Evolutionary conservation across 2,888 invertebrate genomes (phyloP), one percentile per base, ranked within the genome.

Genomic region (Noctua fimbriata): DNA sequence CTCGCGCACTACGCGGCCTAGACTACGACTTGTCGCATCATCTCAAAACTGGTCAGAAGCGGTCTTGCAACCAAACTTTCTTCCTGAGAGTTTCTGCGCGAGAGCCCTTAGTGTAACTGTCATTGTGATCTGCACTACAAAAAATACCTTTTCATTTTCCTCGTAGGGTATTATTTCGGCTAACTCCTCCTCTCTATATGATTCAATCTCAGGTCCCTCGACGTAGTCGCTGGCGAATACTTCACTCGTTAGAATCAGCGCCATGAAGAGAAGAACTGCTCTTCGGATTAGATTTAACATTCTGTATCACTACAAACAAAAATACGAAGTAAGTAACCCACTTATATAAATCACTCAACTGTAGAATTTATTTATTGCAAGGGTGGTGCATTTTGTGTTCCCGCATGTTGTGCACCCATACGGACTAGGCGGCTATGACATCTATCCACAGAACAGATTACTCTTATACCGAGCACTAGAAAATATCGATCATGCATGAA

Each of bases 141-240:
- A 84, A n/a, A 85, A 69, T 88, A 93, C 93, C 89, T 92, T 89
- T 71, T 92, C 83, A 75, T 90, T 87, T 55, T 83, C 76, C 12
- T 78, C 58, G 28, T 86, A 81, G 79, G 88, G 86, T 84, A 81
- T 85, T 49, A 88, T 74, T 70, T 85, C 79, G 6, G 79, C 66
- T 73, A 84, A 65, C 69, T 84, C 83, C 49, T 89, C 88, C 18
- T 86, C 79, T 60, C 81, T 63, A 52, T 81, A 79, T 18, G 65
- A 69, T 78, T 75, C 58, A 16, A 84, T 55, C 69, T 74, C 70
- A 69, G 75, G 63, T 21, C 80, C 70, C 0, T 47, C 69, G 41
- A 32, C 69, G 69, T 72, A 82, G 16, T 78, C 73, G 28, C 69
- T 81, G 55, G 84, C 76, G 47, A 81, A 69, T 60, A 78, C 77